These are phyloP conservation scores for Eufriesea mexicana DNA, from an alignment of 1,140 invertebrate genomes.

Conservation along the genomic window DNA sequence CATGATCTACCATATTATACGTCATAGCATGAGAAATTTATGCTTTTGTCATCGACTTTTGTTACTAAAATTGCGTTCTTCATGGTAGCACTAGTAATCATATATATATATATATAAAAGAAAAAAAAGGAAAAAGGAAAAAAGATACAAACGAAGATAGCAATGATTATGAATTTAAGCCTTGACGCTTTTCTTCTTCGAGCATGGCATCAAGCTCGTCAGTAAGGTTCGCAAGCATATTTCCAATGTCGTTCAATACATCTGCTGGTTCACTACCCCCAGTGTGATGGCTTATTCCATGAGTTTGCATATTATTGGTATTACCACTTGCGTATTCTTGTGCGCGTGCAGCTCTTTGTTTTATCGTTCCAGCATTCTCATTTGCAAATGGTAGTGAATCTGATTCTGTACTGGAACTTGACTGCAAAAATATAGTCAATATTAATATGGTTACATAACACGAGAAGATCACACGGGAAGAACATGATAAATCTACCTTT, in stretches of 20 bases:
- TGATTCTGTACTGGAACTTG: constrained; percentile 97
- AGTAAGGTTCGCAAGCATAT: constrained; percentile 96
- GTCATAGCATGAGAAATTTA: not conserved
- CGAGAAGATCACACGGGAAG: too few relatives aligned
- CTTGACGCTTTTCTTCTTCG: constrained; percentile 94
- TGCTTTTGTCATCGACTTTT: not conserved
- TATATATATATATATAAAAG: constrained; percentile 51
- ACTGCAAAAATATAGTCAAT: constrained; percentile 84
- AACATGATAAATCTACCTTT: too few relatives aligned
- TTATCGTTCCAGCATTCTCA: constrained; percentile 99
- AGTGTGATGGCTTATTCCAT: constrained; percentile 65
- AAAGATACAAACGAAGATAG: constrained; percentile 59
- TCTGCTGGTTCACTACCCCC: constrained; percentile 88
- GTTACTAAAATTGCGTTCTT: constrained; percentile 39
- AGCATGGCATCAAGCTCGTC: constrained; percentile 97
- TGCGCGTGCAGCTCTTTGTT: constrained; percentile 86
- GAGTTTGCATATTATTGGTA: constrained; percentile 72
- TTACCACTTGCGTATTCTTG: constrained; percentile 82
- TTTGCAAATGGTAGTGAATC: constrained; percentile 99
- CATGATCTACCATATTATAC: constrained; percentile 19
- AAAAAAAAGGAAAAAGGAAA: not conserved
- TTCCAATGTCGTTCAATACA: constrained; percentile 97
- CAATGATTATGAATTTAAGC: constrained; percentile 83
- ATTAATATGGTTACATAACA: not conserved
- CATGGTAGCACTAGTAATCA: constrained; percentile 68